A percentile compares a stretch with the other conserved stretches of the same genome.
These are phyloP conservation scores for Eleginops maclovinus DNA, from an alignment of 2,113 vertebrate genomes.

Conservation along the genomic window DNA sequence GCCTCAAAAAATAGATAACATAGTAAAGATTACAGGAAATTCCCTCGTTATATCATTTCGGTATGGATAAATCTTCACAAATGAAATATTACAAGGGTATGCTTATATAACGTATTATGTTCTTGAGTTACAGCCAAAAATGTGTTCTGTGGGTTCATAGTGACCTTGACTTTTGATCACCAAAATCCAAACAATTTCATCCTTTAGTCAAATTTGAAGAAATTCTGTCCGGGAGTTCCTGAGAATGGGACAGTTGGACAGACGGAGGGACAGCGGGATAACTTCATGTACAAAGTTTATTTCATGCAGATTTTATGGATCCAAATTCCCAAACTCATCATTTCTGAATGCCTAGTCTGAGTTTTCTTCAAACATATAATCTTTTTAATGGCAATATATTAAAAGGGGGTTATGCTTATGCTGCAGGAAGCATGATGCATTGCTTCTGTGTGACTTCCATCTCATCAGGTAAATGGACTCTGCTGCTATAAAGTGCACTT, in stretches of 20 bases:
- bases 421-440: slow-evolving; percentile 15
- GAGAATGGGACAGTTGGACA: too few relatives aligned
- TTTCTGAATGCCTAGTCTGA: not conserved
- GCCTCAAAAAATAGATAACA: not conserved
- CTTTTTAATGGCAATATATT: not conserved
- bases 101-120: not conserved
- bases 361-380: not conserved
- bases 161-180: too few relatives aligned
- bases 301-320: not conserved
- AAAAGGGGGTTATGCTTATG: not conserved
- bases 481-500: slow-evolving; percentile 26
- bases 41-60: not conserved
- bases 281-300: too few relatives aligned
- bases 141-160: too few relatives aligned
- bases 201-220: too few relatives aligned
- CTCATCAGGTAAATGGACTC: slow-evolving; percentile 56
- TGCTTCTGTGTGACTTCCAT: slow-evolving; percentile 17
- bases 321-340: not conserved
- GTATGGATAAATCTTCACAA: not conserved
- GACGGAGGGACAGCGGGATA: too few relatives aligned
- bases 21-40: not conserved
- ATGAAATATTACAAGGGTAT: not conserved
- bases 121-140: not conserved
- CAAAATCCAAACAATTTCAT: too few relatives aligned
- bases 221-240: too few relatives aligned